phyloP scores from a whole-genome alignment of 2,888 invertebrate genomes.

The Priocnemis perturbator region DNA sequence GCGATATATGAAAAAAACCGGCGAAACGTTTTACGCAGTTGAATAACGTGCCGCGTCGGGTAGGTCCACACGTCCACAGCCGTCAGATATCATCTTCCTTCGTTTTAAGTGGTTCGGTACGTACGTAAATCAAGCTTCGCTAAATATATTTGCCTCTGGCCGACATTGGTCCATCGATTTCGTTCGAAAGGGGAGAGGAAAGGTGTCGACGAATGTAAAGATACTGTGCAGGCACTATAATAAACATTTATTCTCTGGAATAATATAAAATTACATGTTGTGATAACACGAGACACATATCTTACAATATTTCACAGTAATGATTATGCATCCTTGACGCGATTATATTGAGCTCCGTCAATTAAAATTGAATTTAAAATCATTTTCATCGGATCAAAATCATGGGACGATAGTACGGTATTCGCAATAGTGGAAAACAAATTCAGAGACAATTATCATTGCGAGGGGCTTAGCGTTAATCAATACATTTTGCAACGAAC shows the following conservation, averaged over 20 bases:
- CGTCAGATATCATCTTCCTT: constrained; percentile 9
- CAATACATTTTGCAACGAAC: constrained; percentile 22
- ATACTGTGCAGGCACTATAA: constrained; percentile 24
- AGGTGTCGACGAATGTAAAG: too few relatives aligned
- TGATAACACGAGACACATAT: constrained; percentile 68
- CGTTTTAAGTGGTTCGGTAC: constrained; percentile 4
- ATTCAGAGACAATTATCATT: too few relatives aligned
- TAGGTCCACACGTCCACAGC: too few relatives aligned
- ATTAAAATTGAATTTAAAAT: neutral
- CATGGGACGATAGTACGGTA: constrained; percentile 1
- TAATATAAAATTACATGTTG: constrained; percentile 72
- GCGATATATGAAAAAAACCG: too few relatives aligned
- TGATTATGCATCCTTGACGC: constrained; percentile 35
- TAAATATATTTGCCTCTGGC: constrained; percentile 5
- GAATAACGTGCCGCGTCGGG: too few relatives aligned
- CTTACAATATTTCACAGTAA: constrained; percentile 72
- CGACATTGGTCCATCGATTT: neutral
- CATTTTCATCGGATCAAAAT: constrained; percentile 14
- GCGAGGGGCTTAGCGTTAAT: constrained; percentile 20
- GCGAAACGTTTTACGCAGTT: too few relatives aligned
- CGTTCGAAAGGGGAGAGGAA: too few relatives aligned
- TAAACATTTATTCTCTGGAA: constrained; percentile 66
- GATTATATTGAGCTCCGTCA: constrained; percentile 18
- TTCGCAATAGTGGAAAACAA: too few relatives aligned
- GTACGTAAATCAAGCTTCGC: neutral